Base-by-base conservation (phyloP, 2,797 vertebrate genomes). In the Stomatorhinus walkeri region DNA sequence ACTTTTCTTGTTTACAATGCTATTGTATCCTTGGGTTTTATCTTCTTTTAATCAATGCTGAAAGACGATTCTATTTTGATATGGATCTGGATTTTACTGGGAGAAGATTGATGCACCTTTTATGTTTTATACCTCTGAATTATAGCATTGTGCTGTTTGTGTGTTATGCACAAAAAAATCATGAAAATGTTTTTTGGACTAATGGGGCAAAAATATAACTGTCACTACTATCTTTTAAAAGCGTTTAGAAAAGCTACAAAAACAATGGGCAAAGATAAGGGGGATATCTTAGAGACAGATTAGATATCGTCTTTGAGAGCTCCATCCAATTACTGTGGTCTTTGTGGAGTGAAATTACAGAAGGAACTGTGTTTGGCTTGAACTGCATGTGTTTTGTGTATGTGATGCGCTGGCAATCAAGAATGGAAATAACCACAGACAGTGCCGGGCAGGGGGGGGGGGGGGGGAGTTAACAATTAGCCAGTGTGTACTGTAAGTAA, bases 291-390 rank as follows among this genome's bases (percentile, higher is more conserved):
- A n/a, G 36, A 43, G 81, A 48, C 43, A 22, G n/a, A 22, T 24
- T 14, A 19, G 48, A 86, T 32, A 24, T 56, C 32, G 0, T 56
- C 28, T 14, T 28, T 51, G 28, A 28, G 28, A 54, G 6, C 22
- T 12, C 52, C 36, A n/a, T 87, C 52, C 88, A 85, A 86, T 72
- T 68, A 85, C n/a, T 36, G 14, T 68, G 24, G 19, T 79, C 88
- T 68, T 89, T 68, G 81, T 85, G 81, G 32, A 56, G 32, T 68
- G 56, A 85, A 89, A 89, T 85, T 68, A 46, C 46, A 36, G 46
- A 3, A 10, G 43, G 43, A 72, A 28, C 32, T 28, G 28, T 0
- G 52, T 59, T 51, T 43, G 36, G 49, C n/a, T 9, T 16, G 28
- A 43, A 16, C 16, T 59, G 85, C 36, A n/a, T 10, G 24, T 87